Base-by-base conservation (phyloP, 2,797 vertebrate genomes). In the Sebastes diploproa region DNA sequence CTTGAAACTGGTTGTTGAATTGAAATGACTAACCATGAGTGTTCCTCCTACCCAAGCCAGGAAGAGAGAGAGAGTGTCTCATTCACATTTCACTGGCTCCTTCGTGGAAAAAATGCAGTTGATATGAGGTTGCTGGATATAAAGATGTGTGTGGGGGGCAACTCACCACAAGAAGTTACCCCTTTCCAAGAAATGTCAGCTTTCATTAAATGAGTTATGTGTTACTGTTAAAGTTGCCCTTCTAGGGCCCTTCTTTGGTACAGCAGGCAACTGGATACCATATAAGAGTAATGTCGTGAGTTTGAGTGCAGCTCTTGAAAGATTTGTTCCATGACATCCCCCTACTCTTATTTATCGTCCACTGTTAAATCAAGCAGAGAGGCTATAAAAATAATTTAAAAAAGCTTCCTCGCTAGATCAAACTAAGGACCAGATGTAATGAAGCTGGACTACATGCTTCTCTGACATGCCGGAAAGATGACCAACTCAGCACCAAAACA, bases 361-460 rank as follows among this genome's bases (percentile, higher is more conserved):
- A 64, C 59, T 79, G 56, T 84, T 89, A 88, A 92, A 92, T 89
- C 55, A 82, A 82, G 75, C 23, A 69, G 76, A 36, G 72, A 78
- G 42, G 67, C 74, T 29, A 66, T 88, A 80, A 86, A 88, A 81
- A 62, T 80, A 61, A 83, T 85, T 84, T 76, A 1, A 64, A 82
- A 86, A 86, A 73, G 60, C 60, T 72, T 82, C 79, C 30, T 67
- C 60, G 62, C 50, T 27, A 29, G 65, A 81, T 86, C 62, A 88
- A 89, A 81, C 77, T 80, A 59, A 85, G 88, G 60, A 72, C 32
- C 83, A 90, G 72, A 83, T 91, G 79, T 70, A 88, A 85, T 83
- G 52, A 86, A 78, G 72, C 64, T 64, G 65, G 73, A 77, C 78
- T 59, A 71, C 64, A 81, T 80, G 71, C 73, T 58, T 80, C 58